A percentile compares a stretch with the other conserved stretches of the same genome.
Evolutionary conservation across 2,888 invertebrate species (phyloP).

Genomic region (Aspidiotus destructor): DNA sequence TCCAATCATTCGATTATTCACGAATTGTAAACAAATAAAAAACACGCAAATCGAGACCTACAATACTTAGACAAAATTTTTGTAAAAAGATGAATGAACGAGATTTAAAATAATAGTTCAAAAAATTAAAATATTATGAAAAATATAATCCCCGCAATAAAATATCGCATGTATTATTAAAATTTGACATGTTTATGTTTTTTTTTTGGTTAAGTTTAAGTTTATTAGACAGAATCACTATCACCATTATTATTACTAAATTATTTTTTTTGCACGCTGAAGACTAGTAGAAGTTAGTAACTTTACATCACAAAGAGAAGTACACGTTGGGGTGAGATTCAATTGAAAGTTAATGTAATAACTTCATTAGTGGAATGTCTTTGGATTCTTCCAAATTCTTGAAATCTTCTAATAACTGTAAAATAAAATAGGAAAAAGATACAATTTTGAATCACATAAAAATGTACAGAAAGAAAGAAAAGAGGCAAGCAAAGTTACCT

Average conservation of each 20-base stretch:
- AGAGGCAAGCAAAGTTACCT: constrained; percentile 43
- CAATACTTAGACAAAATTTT: no score
- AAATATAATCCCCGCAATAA: neutral
- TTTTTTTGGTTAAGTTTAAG: no score
- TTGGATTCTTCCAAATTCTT: constrained; percentile 47
- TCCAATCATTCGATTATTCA: no score
- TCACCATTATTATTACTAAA: neutral
- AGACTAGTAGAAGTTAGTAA: constrained; percentile 25
- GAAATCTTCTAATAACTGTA: constrained; percentile 52
- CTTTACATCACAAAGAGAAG: neutral
- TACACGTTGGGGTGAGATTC: neutral
- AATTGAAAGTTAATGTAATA: constrained; percentile 11
- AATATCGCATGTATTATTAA: no score
- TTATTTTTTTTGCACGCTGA: neutral
- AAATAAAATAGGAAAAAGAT: constrained; percentile 35
- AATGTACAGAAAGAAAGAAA: neutral
- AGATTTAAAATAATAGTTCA: neutral
- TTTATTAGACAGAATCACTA: constrained; percentile 1
- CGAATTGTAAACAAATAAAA: no score
- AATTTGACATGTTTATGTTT: no score
- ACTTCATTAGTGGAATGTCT: constrained; percentile 45
- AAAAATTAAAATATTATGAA: constrained; percentile 15
- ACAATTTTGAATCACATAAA: neutral
- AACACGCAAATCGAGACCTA: no score
- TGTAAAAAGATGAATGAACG: no score